phyloP scores from a whole-genome alignment of 2,797 vertebrate species.

The Champsocephalus esox region DNA sequence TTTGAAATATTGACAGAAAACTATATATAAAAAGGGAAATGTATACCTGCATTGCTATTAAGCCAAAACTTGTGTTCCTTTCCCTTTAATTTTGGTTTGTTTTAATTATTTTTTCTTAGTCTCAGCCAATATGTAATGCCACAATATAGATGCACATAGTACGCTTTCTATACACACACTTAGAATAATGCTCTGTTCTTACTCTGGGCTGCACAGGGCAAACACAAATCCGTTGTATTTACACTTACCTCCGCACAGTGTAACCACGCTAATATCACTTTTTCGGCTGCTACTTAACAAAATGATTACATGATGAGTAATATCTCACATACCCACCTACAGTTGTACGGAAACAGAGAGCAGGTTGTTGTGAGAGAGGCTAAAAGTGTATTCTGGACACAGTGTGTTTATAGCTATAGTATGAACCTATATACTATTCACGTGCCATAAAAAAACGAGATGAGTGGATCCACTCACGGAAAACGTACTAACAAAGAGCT shows the following conservation, averaged over 20 bases:
- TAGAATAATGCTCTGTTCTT: conserved; percentile 53
- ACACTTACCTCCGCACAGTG: conserved; percentile 60
- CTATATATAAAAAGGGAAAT: conserved; percentile 84
- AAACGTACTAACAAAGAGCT: conserved; percentile 79
- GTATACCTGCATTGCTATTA: conserved; percentile 88
- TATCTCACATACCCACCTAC: conserved; percentile 53
- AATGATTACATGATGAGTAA: conserved; percentile 57
- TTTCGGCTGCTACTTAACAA: conserved; percentile 78
- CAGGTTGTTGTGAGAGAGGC: conserved; percentile 56
- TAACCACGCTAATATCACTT: conserved; percentile 53
- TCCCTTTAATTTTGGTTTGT: conserved; percentile 57
- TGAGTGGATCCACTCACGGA: conserved; percentile 71
- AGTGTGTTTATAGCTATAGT: conserved; percentile 69
- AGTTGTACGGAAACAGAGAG: conserved; percentile 52
- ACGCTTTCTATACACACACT: conserved; percentile 69
- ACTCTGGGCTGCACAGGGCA: conserved; percentile 69
- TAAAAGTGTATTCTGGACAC: conserved; percentile 40
- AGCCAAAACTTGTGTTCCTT: conserved; percentile 84
- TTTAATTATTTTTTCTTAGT: conserved; percentile 46
- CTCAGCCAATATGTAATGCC: conserved; percentile 66
- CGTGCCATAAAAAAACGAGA: conserved; percentile 81
- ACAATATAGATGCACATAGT: conserved; percentile 67
- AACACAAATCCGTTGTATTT: conserved; percentile 61
- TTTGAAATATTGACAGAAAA: conserved; percentile 86
- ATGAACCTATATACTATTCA: conserved; percentile 69